These are phyloP conservation scores for Nymphicus hollandicus DNA, from an alignment of 2,113 vertebrate species.

Conservation along the genomic window DNA sequence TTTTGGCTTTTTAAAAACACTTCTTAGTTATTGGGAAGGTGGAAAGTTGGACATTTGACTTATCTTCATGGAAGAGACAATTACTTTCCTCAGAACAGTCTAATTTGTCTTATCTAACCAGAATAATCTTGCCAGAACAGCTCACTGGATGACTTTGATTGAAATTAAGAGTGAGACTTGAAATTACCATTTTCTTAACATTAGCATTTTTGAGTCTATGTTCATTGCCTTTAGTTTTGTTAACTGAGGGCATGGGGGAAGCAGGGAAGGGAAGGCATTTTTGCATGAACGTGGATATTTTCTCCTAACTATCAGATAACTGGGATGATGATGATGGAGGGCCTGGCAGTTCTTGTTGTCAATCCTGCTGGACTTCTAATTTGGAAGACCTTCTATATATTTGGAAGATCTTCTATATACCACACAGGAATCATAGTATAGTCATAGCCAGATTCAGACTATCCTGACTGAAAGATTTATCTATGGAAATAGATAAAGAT, in stretches of 20 bases:
- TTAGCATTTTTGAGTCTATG: not conserved
- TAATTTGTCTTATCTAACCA: not conserved
- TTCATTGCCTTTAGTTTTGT: not conserved
- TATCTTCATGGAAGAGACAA: not conserved
- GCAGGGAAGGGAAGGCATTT: not conserved
- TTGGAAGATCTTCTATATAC: not conserved
- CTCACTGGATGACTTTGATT: not conserved
- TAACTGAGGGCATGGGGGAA: not conserved
- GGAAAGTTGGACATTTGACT: not conserved
- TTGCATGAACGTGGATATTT: not conserved
- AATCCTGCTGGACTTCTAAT: not conserved
- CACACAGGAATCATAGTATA: not conserved
- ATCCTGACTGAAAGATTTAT: not conserved
- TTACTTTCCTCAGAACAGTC: not conserved
- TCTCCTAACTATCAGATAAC: not conserved
- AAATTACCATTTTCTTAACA: not conserved
- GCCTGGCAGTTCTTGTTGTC: not conserved
- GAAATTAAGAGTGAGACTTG: not conserved
- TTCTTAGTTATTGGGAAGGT: not conserved
- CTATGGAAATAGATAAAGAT: not conserved
- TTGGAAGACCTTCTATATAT: not conserved
- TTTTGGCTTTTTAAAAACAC: not conserved
- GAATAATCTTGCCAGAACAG: not conserved
- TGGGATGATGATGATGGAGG: not conserved
- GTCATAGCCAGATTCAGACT: not conserved